These are phyloP conservation scores for Pluvialis apricaria DNA, from an alignment of 2,113 vertebrate genomes.

Conservation along the genomic window DNA sequence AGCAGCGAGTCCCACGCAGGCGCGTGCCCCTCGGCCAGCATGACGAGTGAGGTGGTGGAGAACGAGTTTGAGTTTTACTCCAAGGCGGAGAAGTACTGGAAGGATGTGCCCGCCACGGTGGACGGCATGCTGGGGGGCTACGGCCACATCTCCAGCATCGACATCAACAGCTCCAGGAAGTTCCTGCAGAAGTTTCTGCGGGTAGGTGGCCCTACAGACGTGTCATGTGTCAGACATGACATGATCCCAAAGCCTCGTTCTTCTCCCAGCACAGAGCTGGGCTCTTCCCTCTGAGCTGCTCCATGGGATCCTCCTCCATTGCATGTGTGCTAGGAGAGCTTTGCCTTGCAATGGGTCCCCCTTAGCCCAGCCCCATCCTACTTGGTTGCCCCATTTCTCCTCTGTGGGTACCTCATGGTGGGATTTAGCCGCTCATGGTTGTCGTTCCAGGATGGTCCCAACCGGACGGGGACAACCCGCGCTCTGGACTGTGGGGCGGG, in stretches of 20 bases:
- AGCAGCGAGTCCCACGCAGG: neutral
- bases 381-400: neutral
- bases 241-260: neutral
- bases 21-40: neutral
- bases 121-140: slow-evolving; percentile 97
- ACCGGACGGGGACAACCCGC: slow-evolving; percentile 75
- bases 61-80: slow-evolving; percentile 87
- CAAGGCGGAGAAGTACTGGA: slow-evolving; percentile 94
- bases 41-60: slow-evolving; percentile 83
- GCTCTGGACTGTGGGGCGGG: slow-evolving; percentile 95
- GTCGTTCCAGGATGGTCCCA: slow-evolving; percentile 80
- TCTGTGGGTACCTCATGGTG: accelerated
- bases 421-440: neutral
- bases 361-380: neutral
- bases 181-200: slow-evolving; percentile 90
- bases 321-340: accelerated
- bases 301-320: neutral
- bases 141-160: slow-evolving; percentile 92
- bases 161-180: slow-evolving; percentile 90
- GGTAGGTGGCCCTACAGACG: slow-evolving; percentile 80
- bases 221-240: no score
- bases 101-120: slow-evolving; percentile 85
- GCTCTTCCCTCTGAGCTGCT: neutral
- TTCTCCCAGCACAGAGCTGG: neutral
- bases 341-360: neutral